These are phyloP conservation scores for Pseudochirops corinnae DNA, from an alignment of 2,797 vertebrate genomes.

Conservation along the genomic window DNA sequence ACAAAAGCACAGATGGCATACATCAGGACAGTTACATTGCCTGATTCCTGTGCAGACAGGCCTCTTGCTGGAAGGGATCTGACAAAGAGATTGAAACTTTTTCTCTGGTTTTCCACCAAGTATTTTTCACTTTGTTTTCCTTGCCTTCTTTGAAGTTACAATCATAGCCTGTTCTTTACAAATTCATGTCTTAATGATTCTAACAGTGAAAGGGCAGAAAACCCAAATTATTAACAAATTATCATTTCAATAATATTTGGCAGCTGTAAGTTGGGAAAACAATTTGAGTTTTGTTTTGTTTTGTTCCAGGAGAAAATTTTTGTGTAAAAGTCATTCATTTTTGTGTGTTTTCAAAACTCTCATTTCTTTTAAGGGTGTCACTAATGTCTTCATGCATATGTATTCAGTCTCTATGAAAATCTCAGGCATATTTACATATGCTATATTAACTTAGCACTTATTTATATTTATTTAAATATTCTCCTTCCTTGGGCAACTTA, in stretches of 20 bases:
- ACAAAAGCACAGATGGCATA: slow-evolving; percentile 17
- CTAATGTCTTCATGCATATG: slow-evolving; percentile 40
- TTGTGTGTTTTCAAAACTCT: slow-evolving; percentile 48
- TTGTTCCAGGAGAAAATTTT: too few relatives aligned
- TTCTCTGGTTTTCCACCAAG: slow-evolving; percentile 26
- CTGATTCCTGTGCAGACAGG: slow-evolving; percentile 11
- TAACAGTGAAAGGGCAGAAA: slow-evolving; percentile 51
- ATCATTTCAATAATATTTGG: slow-evolving; percentile 50
- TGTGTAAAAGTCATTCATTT: slow-evolving; percentile 40
- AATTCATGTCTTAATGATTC: slow-evolving; percentile 47
- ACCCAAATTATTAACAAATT: slow-evolving; percentile 68
- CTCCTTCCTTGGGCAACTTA: slow-evolving; percentile 61
- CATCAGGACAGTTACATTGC: slow-evolving; percentile 7
- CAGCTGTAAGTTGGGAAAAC: slow-evolving; percentile 34
- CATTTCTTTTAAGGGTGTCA: slow-evolving; percentile 19
- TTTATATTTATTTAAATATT: slow-evolving; percentile 65
- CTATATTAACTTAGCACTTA: slow-evolving; percentile 53
- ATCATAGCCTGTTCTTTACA: slow-evolving; percentile 57
- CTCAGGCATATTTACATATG: slow-evolving; percentile 55
- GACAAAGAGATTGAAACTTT: background rate
- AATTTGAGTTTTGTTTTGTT: background rate
- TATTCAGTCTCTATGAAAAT: slow-evolving; percentile 52
- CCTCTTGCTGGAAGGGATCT: slow-evolving; percentile 23
- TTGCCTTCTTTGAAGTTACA: slow-evolving; percentile 73
- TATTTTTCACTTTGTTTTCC: slow-evolving; percentile 56